phyloP scores from a whole-genome alignment of 2,888 invertebrate genomes.

The Drosophila ezoana region DNA sequence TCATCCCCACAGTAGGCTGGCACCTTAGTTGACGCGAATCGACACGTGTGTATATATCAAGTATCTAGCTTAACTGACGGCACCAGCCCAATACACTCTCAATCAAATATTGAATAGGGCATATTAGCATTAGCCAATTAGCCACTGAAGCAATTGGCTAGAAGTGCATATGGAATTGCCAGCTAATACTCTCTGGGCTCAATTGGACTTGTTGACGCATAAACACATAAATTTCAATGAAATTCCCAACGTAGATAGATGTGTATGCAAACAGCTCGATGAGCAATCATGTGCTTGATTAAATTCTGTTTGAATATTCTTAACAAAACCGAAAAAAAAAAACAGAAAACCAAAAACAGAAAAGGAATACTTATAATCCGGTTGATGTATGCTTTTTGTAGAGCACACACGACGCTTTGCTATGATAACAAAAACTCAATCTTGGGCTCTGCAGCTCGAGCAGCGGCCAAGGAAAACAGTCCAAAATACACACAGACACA shows the following conservation, averaged over 20 bases:
- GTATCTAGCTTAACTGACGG: no score
- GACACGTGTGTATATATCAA: no score
- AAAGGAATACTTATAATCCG: constrained; percentile 18
- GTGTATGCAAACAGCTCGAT: constrained; percentile 30
- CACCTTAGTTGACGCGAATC: no score
- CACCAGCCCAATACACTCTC: neutral
- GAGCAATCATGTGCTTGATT: constrained; percentile 58
- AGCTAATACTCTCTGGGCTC: constrained; percentile 15
- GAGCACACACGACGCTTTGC: constrained; percentile 26
- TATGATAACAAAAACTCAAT: constrained; percentile 54
- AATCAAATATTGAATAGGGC: neutral
- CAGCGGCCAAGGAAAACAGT: constrained; percentile 40
- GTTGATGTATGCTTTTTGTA: constrained; percentile 19
- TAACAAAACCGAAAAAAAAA: constrained; percentile 2
- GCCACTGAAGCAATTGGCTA: constrained; percentile 13
- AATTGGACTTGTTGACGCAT: constrained; percentile 47
- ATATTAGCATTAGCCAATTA: constrained; percentile 18
- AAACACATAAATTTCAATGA: constrained; percentile 20
- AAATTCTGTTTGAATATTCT: constrained; percentile 31
- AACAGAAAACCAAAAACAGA: neutral
- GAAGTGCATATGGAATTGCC: constrained; percentile 22
- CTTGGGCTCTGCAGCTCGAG: constrained; percentile 42
- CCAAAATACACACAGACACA: constrained; percentile 31
- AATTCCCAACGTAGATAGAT: constrained; percentile 24
- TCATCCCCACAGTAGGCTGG: no score